A percentile compares a stretch with the other conserved stretches of the same genome.
phyloP scores from a whole-genome alignment of 2,797 vertebrate species.

The Amblyopsis hoosieri region DNA sequence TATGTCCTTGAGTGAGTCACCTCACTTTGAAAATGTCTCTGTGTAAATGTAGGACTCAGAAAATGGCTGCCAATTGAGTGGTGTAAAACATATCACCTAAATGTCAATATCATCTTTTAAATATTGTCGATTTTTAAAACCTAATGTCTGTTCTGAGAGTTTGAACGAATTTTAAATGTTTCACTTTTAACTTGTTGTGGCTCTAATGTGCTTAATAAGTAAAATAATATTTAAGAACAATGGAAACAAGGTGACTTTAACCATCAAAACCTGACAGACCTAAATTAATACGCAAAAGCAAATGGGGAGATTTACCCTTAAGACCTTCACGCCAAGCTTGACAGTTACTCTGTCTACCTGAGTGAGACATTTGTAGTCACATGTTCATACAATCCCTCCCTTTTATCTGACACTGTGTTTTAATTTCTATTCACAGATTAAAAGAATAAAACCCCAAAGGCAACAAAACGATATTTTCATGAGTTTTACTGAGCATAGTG shows the following conservation, averaged over 20 bases:
- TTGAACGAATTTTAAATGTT: not conserved
- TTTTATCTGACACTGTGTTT: conserved; percentile 1
- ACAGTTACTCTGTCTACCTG: not conserved
- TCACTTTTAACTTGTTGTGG: not conserved
- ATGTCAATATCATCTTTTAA: no score
- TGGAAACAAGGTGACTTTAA: not conserved
- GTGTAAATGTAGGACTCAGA: no score
- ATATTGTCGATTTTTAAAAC: no score
- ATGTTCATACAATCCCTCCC: no score
- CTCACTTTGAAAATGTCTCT: no score
- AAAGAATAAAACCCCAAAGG: conserved; percentile 89
- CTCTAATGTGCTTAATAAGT: not conserved
- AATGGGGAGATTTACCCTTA: not conserved
- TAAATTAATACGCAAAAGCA: not conserved
- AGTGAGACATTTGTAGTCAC: not conserved
- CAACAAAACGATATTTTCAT: conserved; percentile 88
- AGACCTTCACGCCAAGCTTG: no score
- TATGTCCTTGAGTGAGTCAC: no score
- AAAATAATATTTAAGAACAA: no score
- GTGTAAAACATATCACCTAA: no score
- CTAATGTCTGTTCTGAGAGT: no score
- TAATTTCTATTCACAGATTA: conserved; percentile 82
- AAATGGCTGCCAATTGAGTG: no score
- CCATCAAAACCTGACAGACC: not conserved
- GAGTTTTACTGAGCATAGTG: conserved; percentile 96